These are phyloP conservation scores for Drosophila affinis DNA, from an alignment of 2,888 invertebrate genomes.

Conservation along the genomic window DNA sequence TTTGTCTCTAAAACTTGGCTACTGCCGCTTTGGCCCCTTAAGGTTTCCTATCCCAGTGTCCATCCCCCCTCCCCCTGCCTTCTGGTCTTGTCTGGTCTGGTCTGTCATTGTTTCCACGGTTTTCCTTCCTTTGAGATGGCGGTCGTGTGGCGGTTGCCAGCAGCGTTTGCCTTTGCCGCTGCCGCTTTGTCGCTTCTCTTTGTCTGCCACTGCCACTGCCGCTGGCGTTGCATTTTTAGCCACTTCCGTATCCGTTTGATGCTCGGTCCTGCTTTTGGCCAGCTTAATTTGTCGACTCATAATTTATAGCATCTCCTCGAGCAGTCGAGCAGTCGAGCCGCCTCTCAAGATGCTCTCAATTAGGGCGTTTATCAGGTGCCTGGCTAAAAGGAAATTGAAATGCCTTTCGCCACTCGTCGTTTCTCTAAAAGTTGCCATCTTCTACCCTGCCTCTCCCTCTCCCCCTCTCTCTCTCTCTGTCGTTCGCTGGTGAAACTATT, in stretches of 20 bases:
- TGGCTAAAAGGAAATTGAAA: conserved; percentile 2
- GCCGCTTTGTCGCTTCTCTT: conserved; percentile 15
- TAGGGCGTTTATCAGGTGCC: conserved; percentile 16
- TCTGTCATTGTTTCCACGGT: conserved; percentile 39
- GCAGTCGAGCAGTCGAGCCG: neutral
- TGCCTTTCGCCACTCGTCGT: neutral
- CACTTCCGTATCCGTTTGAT: conserved; percentile 30
- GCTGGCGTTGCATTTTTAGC: conserved; percentile 28
- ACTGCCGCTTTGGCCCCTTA: conserved; percentile 20
- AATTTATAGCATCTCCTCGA: conserved; percentile 56
- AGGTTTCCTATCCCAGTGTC: conserved; percentile 25
- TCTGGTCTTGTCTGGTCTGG: conserved; percentile 8
- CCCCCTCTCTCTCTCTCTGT: neutral
- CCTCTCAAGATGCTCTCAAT: conserved; percentile 32
- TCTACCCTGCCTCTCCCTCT: no score
- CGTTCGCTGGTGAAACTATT: conserved; percentile 27
- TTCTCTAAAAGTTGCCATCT: no score
- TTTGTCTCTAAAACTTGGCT: conserved; percentile 42
- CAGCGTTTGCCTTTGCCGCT: conserved; percentile 14
- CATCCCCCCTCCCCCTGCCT: neutral
- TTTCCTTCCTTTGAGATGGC: conserved; percentile 24
- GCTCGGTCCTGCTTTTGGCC: conserved; percentile 27
- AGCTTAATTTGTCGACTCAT: conserved; percentile 71
- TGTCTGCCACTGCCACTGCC: neutral
- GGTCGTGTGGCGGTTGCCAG: conserved; percentile 20